Evolutionary conservation across 2,797 vertebrate species (phyloP), one percentile per base, ranked within the genome.

Genomic region (Hyperoplus immaculatus): DNA sequence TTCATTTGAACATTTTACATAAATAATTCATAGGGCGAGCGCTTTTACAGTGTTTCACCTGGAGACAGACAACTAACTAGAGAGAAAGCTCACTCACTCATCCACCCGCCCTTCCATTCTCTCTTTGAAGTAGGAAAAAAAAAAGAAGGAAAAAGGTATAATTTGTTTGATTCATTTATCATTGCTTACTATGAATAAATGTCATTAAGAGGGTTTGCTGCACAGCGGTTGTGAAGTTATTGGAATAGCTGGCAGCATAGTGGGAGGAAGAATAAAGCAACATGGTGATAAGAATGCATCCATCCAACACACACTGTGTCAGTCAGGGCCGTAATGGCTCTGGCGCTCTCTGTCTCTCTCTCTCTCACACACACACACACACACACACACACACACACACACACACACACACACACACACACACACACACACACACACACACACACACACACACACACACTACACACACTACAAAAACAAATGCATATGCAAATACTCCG

Each of bases 1-100:
- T 92, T 92, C 82, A 91, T 91, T 91, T 87, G 81, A 92, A 92
- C 92, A 83, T 88, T 90, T 85, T 77, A 77, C 88, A 92, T 93
- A 84, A 93, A 94, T 94, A 91, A 94, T 94, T 93, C 86, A 95
- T 87, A 79, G 74, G 69, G 77, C 84, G 46, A 57, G 72, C 82
- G 88, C 88, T 88, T 91, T 91, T 85, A 84, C 80, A 82, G 75
- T 81, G 86, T 92, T 90, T 88, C 80, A 92, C 89, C 89, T 92
- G 87, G 80, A 92, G 90, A 93, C 79, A 86, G 85, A 82, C 84
- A 89, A 72, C 69, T 87, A 89, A 80, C 78, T 71, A 85, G 80
- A 11, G 42, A 75, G 83, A 63, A 77, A 62, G 75, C 83, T 72
- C 73, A 42, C 59, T 65, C 75, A 76, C 67, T 54, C 80, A 69